A percentile compares a stretch with the other conserved stretches of the same genome.
Conservation (phyloP, 1,140 invertebrate genomes). For the Formica exsecta region DNA sequence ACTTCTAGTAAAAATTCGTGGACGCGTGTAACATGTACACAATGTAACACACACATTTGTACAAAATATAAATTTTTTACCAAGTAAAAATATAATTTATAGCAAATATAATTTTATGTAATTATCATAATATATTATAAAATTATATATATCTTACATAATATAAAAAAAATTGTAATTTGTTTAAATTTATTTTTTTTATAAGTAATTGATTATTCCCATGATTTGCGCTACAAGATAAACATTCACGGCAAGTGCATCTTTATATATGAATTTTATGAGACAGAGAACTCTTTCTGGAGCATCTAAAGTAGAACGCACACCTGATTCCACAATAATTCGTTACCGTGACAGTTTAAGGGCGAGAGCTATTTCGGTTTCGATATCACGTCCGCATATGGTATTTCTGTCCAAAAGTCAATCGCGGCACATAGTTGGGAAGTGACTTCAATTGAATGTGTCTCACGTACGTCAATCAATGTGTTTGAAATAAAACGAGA, state of each 20-base stretch:
- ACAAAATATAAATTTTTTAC: neutral
- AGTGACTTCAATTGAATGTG: slow-evolving; percentile 42
- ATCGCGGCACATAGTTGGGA: slow-evolving; percentile 60
- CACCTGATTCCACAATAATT: slow-evolving; percentile 53
- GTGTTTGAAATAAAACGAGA: slow-evolving; percentile 65
- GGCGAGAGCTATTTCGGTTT: slow-evolving; percentile 54
- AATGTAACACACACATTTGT: too few relatives aligned
- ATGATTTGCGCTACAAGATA: slow-evolving; percentile 9
- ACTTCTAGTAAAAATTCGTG: neutral
- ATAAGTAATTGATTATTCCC: slow-evolving; percentile 10
- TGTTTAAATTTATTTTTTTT: slow-evolving; percentile 3
- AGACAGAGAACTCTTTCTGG: slow-evolving; percentile 29
- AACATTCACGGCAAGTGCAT: neutral
- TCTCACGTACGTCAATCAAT: slow-evolving; percentile 66
- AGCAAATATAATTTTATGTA: slow-evolving; percentile 1
- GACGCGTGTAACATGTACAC: neutral
- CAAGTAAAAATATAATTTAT: neutral
- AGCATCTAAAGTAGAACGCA: slow-evolving; percentile 26
- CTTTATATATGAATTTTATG: slow-evolving; percentile 60
- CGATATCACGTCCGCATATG: slow-evolving; percentile 32
- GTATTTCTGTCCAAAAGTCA: slow-evolving; percentile 68
- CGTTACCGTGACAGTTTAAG: slow-evolving; percentile 53
- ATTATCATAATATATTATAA: neutral
- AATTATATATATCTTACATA: neutral
- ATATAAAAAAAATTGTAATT: neutral